These are phyloP conservation scores for Melikaiella ostensackeni DNA, from an alignment of 2,888 invertebrate species.

Conservation along the genomic window DNA sequence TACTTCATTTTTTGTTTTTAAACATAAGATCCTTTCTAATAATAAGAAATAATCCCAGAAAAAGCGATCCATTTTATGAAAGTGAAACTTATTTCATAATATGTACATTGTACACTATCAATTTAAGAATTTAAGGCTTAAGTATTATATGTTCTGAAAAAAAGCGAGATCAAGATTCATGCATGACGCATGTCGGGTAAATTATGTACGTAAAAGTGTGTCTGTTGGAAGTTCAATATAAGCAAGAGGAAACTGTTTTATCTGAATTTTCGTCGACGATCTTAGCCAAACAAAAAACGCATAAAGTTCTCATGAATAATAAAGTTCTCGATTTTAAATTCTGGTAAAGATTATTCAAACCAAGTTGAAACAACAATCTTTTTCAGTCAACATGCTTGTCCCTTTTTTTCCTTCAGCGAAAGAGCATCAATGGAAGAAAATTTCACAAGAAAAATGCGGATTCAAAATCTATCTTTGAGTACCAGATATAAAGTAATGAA, in stretches of 20 bases:
- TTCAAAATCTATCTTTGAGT: too few relatives aligned
- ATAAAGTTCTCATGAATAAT: background rate
- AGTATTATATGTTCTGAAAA: background rate
- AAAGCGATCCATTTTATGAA: too few relatives aligned
- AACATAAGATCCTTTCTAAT: too few relatives aligned
- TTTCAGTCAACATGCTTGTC: background rate
- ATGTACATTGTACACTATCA: too few relatives aligned
- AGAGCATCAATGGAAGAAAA: background rate
- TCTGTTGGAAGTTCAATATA: background rate
- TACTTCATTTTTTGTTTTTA: too few relatives aligned
- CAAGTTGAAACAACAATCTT: background rate
- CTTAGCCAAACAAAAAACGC: background rate
- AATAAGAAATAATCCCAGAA: too few relatives aligned
- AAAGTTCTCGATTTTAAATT: background rate
- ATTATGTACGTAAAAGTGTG: background rate
- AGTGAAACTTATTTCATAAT: too few relatives aligned
- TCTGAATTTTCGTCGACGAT: background rate
- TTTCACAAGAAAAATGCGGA: too few relatives aligned
- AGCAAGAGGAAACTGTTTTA: background rate
- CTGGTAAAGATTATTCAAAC: background rate
- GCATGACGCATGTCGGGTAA: background rate
- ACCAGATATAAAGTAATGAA: too few relatives aligned
- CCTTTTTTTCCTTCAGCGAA: background rate
- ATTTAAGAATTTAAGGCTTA: too few relatives aligned
- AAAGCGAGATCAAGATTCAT: background rate